These are phyloP conservation scores for Lepidocolaptes lacrymiger DNA, from an alignment of 2,797 vertebrate genomes.

Conservation along the genomic window DNA sequence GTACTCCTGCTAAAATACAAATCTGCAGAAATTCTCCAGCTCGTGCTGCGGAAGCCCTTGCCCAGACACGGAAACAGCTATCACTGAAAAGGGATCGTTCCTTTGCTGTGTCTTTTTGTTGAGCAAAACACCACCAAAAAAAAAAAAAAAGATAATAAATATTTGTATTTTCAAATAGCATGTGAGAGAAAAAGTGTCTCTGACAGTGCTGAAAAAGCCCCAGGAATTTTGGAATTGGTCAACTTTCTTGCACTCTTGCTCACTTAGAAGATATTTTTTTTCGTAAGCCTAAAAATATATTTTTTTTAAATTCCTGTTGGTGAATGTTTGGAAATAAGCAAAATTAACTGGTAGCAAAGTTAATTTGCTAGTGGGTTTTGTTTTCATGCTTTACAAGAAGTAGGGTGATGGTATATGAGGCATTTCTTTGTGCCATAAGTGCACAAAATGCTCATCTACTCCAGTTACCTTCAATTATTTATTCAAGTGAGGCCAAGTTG, in stretches of 20 bases:
- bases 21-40: conserved; percentile 32
- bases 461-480: conserved; percentile 58
- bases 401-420: conserved; percentile 13
- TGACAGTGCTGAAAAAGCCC: conserved; percentile 54
- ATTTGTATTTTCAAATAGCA: conserved; percentile 67
- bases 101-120: conserved; percentile 58
- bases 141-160: conserved; percentile 43
- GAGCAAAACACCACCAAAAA: conserved; percentile 41
- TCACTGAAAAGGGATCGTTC: conserved; percentile 45
- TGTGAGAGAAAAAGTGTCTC: conserved; percentile 42
- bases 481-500: conserved; percentile 63
- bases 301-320: neutral
- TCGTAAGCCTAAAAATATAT: conserved; percentile 41
- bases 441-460: neutral
- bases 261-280: neutral
- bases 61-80: conserved; percentile 9
- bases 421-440: conserved; percentile 50
- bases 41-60: conserved; percentile 25
- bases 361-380: conserved; percentile 50
- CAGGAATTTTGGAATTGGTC: conserved; percentile 57
- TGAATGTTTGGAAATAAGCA: neutral
- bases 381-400: conserved; percentile 46
- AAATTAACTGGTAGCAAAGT: conserved; percentile 29
- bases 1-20: conserved; percentile 42
- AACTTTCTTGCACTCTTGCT: conserved; percentile 25